Conservation (phyloP, 1,140 invertebrate genomes). For the Temnothorax curvispinosus region DNA sequence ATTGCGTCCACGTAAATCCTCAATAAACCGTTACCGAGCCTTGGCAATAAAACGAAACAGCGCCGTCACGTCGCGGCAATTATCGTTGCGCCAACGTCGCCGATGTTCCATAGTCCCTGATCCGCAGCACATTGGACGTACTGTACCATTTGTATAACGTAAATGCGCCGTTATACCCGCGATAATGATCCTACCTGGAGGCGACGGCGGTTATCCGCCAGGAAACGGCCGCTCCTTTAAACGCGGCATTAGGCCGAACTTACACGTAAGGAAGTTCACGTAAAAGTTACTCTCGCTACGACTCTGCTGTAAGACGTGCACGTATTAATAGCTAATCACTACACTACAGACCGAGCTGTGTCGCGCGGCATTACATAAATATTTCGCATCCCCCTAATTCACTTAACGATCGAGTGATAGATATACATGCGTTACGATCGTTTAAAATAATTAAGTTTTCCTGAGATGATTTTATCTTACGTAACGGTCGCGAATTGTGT, state of each 20-base stretch:
- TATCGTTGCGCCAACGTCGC: slow-evolving; percentile 72
- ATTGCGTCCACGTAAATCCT: slow-evolving; percentile 75
- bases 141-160: slow-evolving; percentile 48
- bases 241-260: slow-evolving; percentile 9
- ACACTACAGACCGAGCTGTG: neutral
- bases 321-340: slow-evolving; percentile 5
- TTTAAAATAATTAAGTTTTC: slow-evolving; percentile 12
- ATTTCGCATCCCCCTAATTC: slow-evolving; percentile 3
- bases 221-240: slow-evolving; percentile 15
- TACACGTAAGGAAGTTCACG: slow-evolving; percentile 1
- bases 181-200: slow-evolving; percentile 63
- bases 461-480: neutral
- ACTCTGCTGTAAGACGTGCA: neutral
- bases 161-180: slow-evolving; percentile 47
- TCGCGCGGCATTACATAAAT: neutral
- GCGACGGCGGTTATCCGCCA: slow-evolving; percentile 16
- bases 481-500: neutral
- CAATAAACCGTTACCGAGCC: slow-evolving; percentile 76
- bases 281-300: neutral
- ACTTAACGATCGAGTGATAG: slow-evolving; percentile 30
- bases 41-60: slow-evolving; percentile 75
- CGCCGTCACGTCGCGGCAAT: slow-evolving; percentile 74
- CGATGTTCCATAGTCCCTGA: slow-evolving; percentile 30
- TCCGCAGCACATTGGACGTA: slow-evolving; percentile 59
- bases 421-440: neutral